A percentile compares a stretch with the other conserved stretches of the same genome.
These are phyloP conservation scores for Neoarius graeffei DNA, from an alignment of 2,113 vertebrate species.

Conservation along the genomic window DNA sequence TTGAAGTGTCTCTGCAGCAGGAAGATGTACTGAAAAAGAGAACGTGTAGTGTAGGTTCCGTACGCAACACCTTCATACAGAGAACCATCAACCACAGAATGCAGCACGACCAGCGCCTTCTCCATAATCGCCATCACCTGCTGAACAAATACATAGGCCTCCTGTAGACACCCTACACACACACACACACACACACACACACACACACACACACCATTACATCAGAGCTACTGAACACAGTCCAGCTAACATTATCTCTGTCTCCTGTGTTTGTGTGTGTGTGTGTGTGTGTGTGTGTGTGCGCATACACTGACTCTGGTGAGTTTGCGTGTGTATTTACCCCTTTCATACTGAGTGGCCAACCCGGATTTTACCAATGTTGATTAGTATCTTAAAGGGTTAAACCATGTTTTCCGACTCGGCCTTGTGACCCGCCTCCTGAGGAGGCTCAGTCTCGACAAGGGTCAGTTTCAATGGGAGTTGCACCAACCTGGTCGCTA, in stretches of 20 bases:
- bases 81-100: conserved; percentile 90
- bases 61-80: conserved; percentile 97
- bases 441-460: no score
- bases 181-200: conserved; percentile 20
- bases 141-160: conserved; percentile 96
- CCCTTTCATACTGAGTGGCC: no score
- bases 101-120: conserved; percentile 90
- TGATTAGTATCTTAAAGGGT: no score
- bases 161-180: conserved; percentile 88
- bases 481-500: no score
- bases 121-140: conserved; percentile 95
- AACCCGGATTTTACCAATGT: no score
- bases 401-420: no score
- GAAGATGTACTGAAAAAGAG: conserved; percentile 95
- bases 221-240: neutral
- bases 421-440: no score
- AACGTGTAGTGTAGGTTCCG: conserved; percentile 94
- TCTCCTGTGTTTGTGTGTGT: neutral
- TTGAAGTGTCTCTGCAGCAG: conserved; percentile 93
- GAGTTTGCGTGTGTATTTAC: no score
- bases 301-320: no score
- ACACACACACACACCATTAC: conserved; percentile 7
- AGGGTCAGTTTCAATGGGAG: no score
- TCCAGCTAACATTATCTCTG: neutral
- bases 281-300: neutral